Conservation (phyloP, 2,113 vertebrate genomes). For the Cettia cetti region DNA sequence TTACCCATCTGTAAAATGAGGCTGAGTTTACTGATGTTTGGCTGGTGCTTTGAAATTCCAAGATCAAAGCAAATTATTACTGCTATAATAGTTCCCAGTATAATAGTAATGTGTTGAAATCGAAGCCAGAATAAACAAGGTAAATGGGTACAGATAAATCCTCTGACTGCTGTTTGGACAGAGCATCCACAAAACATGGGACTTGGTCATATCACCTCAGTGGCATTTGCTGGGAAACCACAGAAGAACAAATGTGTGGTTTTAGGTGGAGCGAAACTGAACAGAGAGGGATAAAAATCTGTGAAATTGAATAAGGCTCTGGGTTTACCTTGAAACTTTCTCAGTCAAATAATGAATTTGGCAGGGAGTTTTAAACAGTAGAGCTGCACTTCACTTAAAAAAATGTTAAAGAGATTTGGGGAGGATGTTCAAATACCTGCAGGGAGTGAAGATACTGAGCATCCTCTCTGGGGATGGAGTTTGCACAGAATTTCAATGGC, state of each 20-base stretch:
- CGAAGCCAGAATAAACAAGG: slow-evolving; percentile 43
- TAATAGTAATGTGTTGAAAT: slow-evolving; percentile 11
- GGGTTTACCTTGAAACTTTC: not conserved
- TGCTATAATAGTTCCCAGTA: slow-evolving; percentile 16
- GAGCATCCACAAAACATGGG: not conserved
- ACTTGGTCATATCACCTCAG: not conserved
- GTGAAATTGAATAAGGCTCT: not conserved
- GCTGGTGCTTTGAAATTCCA: slow-evolving; percentile 48
- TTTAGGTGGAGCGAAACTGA: not conserved
- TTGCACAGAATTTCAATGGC: not conserved
- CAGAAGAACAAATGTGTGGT: not conserved
- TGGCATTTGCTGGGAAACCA: not conserved
- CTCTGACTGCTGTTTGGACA: slow-evolving; percentile 36
- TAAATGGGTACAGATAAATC: slow-evolving; percentile 32
- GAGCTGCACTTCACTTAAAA: not conserved
- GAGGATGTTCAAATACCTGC: not conserved
- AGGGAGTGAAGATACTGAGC: not conserved
- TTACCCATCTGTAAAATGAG: slow-evolving; percentile 30
- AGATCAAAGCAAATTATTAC: slow-evolving; percentile 53
- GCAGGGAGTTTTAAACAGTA: not conserved
- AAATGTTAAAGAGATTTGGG: not conserved
- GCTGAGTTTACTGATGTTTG: slow-evolving; percentile 32
- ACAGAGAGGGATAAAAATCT: not conserved
- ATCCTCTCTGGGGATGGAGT: not conserved
- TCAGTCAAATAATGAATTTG: not conserved